Evolutionary conservation across 1,140 invertebrate species (phyloP).

Genomic region (Saccostrea cuccullata): DNA sequence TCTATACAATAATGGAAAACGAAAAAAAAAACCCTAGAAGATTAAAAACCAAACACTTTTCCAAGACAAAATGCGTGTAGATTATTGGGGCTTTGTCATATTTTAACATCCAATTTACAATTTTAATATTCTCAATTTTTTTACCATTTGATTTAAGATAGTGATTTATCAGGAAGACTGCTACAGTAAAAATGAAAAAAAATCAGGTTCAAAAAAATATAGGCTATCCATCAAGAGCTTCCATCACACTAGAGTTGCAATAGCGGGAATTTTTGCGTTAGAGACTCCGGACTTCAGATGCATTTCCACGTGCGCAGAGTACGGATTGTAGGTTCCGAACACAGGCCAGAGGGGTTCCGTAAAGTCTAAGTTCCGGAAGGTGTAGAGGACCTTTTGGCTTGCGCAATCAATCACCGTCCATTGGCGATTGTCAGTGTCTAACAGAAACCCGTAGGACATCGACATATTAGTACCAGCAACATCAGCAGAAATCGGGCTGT

Average conservation of each 20-base stretch:
- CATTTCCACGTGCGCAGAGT: slow-evolving; percentile 61
- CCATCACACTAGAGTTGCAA: slow-evolving; percentile 40
- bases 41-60: no score
- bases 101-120: no score
- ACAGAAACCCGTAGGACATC: slow-evolving; percentile 60
- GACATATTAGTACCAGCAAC: slow-evolving; percentile 56
- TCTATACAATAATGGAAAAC: no score
- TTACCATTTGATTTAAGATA: no score
- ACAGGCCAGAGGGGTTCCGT: slow-evolving; percentile 61
- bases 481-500: slow-evolving; percentile 57
- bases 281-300: slow-evolving; percentile 60
- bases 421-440: slow-evolving; percentile 59
- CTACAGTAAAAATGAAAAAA: no score
- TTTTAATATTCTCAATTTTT: no score
- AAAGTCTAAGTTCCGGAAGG: slow-evolving; percentile 56
- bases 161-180: no score
- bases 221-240: no score
- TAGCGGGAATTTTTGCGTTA: slow-evolving; percentile 54
- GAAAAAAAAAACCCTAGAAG: no score
- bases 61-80: no score
- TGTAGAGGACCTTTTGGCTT: slow-evolving; percentile 53
- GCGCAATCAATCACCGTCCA: slow-evolving; percentile 59
- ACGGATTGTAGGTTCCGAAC: slow-evolving; percentile 63
- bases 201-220: no score
- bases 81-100: no score